Base-by-base conservation (phyloP, 1,140 invertebrate genomes). In the Hestina assimilis region DNA sequence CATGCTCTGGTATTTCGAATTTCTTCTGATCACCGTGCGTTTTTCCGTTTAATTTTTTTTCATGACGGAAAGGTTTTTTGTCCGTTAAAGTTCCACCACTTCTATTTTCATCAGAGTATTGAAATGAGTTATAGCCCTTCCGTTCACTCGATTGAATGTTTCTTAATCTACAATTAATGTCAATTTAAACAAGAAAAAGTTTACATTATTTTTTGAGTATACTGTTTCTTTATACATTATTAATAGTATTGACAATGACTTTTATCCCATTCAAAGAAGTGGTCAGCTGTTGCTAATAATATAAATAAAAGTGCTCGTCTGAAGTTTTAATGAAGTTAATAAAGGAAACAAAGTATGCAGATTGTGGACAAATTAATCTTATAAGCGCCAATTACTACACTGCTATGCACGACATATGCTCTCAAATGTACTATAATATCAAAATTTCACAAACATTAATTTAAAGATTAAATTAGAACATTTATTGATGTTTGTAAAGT, bases 1-100 rank as follows among this genome's bases (percentile, higher is more conserved):
- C 90, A 54, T 92, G 91, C 60, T 89, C 87, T 0, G 90, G 90
- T 48, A 89, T 75, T 51, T 88, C 85, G 9, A 79, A 75, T 28
- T 72, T 79, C 52, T 62, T 81, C 15, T 68, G 55, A 15, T 64
- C 71, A 17, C 41, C 59, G 17, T 72, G 45, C 55, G 74, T 63
- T 63, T 52, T 61, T 28, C 52, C 73, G 26, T 58, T 63, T 19
- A 75, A 62, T 33, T 77, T 82, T 42, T 85, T 84, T 57, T 82
- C 78, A 61, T 85, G 83, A 47, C 83, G 83, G 75, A 78, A 79
- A 77, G 79, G 79, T 47, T 80, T 83, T 71, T 79, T 82, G 45
- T 67, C 60, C 4, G 58, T 70, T 4, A 55, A 53, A 28, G 65
- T 45, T 2, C 33, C 20, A 29, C 70, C 60, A 12, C 41, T 47